Base-by-base conservation (phyloP, 2,888 invertebrate genomes). In the Macrosoma leucophasiata region DNA sequence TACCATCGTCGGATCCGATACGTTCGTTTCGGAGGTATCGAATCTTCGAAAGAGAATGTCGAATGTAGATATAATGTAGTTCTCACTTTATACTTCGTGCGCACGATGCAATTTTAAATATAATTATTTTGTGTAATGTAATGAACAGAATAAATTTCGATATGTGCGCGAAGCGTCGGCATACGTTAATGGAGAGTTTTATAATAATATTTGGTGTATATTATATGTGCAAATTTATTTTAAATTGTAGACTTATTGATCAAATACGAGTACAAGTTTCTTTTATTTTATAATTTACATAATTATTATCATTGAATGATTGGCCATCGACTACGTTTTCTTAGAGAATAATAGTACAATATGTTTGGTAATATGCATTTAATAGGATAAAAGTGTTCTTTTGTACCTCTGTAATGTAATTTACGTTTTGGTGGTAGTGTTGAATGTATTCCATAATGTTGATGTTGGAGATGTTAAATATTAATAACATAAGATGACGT, bases 161-260 rank as follows among this genome's bases (percentile, higher is more conserved):
- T 25, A 23, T 36, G 41, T 33, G 34, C 51, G 50, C 49, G 36
- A 38, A 41, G 34, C 44, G 44, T 51, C 52, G 59, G 50, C 50
- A 15, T 56, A 55, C n/a, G n/a, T n/a, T 54, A 55, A 54, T 55
- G 54, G 61, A 60, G 54, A 65, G 61, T 69, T 71, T 74, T 69
- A 72, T 75, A 73, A 66, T n/a, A 63, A 65, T 72, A 73, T 69
- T 74, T 65, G 58, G 64, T 75, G 74, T 76, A 73, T 69, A 71
- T 74, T 73, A 64, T 70, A 73, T 69, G 69, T 73, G 71, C 58
- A 70, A 66, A 61, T 51, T 61, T 70, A 69, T 73, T 74, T 71
- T 65, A 39, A 62, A 61, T 68, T 66, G 63, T 67, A 68, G 64
- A 66, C 62, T 42, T 73, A 67, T 64, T 67, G 65, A 68, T 67